A percentile compares a stretch with the other conserved stretches of the same genome.
These are phyloP conservation scores for Reticulitermes speratus DNA, from an alignment of 1,140 invertebrate species.

Conservation along the genomic window DNA sequence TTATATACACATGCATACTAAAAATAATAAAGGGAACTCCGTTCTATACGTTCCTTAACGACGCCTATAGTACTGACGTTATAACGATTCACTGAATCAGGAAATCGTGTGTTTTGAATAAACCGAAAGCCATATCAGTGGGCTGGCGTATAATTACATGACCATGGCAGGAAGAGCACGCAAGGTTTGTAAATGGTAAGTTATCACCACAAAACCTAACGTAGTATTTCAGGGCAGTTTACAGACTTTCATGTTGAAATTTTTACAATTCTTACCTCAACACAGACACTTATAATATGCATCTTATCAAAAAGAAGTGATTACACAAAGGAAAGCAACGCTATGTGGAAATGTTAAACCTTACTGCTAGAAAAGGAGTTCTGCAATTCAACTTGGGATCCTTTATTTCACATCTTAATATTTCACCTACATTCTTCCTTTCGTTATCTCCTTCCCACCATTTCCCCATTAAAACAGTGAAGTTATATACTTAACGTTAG, in stretches of 20 bases:
- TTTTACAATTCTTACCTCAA: neutral
- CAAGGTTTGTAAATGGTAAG: neutral
- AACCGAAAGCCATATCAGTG: neutral
- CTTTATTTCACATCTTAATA: too few species aligned
- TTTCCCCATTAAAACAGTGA: too few species aligned
- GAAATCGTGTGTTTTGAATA: neutral
- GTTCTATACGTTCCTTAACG: neutral
- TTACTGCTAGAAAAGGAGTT: too few species aligned
- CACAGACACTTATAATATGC: too few species aligned
- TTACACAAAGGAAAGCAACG: too few species aligned
- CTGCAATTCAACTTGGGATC: too few species aligned
- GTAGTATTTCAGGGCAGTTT: neutral
- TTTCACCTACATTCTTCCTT: too few species aligned
- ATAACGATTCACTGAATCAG: neutral
- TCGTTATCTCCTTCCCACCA: too few species aligned
- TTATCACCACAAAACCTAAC: neutral
- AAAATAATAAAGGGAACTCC: slow-evolving; percentile 4
- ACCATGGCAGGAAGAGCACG: neutral
- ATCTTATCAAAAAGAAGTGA: too few species aligned
- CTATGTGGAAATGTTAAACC: too few species aligned
- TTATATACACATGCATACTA: slow-evolving; percentile 5
- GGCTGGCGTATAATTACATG: neutral
- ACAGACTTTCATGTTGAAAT: neutral
- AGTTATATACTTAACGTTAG: too few species aligned
- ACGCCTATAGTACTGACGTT: neutral